These are phyloP conservation scores for Chloroceryle inda DNA, from an alignment of 2,797 vertebrate genomes.

Conservation along the genomic window DNA sequence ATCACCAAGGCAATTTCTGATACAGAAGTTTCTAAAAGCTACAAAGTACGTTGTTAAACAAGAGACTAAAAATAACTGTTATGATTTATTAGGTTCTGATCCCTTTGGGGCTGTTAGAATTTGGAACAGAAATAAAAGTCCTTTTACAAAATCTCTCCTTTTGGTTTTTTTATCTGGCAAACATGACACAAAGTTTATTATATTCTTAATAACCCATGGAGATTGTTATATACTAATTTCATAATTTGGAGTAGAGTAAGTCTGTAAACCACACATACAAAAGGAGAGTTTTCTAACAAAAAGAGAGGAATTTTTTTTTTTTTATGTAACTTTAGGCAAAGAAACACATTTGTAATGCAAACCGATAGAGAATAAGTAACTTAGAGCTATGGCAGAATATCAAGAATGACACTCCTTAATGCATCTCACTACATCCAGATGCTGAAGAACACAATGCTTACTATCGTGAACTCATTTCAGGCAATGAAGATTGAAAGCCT, in stretches of 20 bases:
- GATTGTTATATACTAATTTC: constrained; percentile 2
- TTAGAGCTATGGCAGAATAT: constrained; percentile 62
- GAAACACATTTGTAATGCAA: constrained; percentile 57
- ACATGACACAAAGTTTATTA: neutral
- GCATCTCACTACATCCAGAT: constrained; percentile 62
- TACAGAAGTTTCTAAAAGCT: constrained; percentile 39
- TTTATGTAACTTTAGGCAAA: constrained; percentile 59
- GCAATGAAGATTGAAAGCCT: constrained; percentile 51
- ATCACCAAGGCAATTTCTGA: constrained; percentile 11
- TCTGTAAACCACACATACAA: neutral
- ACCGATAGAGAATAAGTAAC: constrained; percentile 50
- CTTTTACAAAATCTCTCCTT: neutral
- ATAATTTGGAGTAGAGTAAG: neutral
- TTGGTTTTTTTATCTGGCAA: neutral
- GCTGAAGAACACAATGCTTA: constrained; percentile 57
- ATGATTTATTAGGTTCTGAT: constrained; percentile 43
- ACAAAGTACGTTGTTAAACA: constrained; percentile 32
- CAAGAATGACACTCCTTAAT: constrained; percentile 55
- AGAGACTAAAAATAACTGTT: constrained; percentile 52
- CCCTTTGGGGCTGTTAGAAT: constrained; percentile 38
- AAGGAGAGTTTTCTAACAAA: constrained; percentile 27
- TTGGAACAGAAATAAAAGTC: neutral
- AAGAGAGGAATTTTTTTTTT: constrained; percentile 29
- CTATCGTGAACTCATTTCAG: constrained; percentile 22
- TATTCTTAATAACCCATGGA: constrained; percentile 14